Evolutionary conservation across 2,113 vertebrate genomes (phyloP).

Genomic region (Protobothrops flavoviridis): DNA sequence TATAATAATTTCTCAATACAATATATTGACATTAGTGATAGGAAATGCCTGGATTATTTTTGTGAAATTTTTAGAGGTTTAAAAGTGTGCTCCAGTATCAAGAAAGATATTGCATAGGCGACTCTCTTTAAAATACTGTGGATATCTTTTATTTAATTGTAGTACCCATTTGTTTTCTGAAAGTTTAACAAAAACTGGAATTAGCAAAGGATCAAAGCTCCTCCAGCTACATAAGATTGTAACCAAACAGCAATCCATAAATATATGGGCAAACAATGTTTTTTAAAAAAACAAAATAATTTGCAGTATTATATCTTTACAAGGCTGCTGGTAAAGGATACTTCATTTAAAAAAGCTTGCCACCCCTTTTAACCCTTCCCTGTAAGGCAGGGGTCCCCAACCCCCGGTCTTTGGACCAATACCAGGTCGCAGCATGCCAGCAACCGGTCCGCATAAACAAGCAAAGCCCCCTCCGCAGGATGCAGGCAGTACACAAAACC

Average conservation of each 20-base stretch:
- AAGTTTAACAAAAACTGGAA: fast-evolving
- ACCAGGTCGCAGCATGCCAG: no score
- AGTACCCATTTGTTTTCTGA: fast-evolving
- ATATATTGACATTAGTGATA: fast-evolving
- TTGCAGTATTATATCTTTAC: not conserved
- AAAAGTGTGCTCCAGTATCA: not conserved
- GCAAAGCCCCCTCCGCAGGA: no score
- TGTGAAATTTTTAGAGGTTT: not conserved
- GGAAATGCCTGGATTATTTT: not conserved
- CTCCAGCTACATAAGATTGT: not conserved
- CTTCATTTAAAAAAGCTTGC: not conserved
- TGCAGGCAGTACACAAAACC: no score
- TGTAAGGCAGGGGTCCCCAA: not conserved
- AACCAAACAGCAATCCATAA: fast-evolving
- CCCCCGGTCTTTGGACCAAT: no score
- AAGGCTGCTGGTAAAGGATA: not conserved
- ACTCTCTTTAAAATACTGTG: not conserved
- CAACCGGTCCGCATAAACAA: no score
- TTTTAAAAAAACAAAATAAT: no score
- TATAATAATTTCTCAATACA: fast-evolving
- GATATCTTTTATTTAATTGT: not conserved
- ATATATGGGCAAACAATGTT: fast-evolving
- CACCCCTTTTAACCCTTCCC: constrained; percentile 11
- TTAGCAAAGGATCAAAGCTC: fast-evolving
- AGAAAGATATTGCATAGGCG: not conserved